Base-by-base conservation (phyloP, 64 coral and sea anemone genomes). In the Stichodactyla helianthus region DNA sequence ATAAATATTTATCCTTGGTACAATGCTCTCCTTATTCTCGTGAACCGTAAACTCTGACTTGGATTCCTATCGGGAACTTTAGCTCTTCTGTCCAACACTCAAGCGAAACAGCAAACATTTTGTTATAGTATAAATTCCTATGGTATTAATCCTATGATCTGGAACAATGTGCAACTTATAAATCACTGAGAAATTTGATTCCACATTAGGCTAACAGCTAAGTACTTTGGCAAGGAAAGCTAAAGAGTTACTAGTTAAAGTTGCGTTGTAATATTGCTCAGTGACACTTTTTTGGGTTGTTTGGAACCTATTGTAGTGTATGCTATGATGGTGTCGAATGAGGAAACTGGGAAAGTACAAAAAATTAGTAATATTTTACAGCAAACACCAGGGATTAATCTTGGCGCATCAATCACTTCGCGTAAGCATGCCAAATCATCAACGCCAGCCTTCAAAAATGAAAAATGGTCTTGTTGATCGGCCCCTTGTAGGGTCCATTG, bases 391-490 rank as follows among this genome's bases (percentile, higher is more conserved):
- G 68, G 68, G 68, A 74, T 74, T 74, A 54, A 84, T 84, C 83
- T n/a, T 60, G 26, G 44, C 83, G 53, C 59, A 84, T 84, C 83
- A 84, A 84, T 84, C 83, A 84, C 83, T 55, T 82, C 83, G 55
- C 35, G 55, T 60, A 84, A 35, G 25, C 53, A 44, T 81, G 78
- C 78, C 78, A 81, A 81, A 81, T 81, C 78, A 81, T 81, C 51
- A 81, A 54, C 15, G 54, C 54, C 83, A 84, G 51, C 83, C 83
- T 84, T 84, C 83, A 84, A 84, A 27, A 63, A 84, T 84, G 83
- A 84, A 84, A 84, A 84, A 84, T 84, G 83, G 54, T 63, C 83
- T 84, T 84, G 83, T 54, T 84, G 83, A 84, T 84, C 51, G 79
- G 79, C 51, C 51, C 54, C 19, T 81, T 51, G 15, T 19, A 26